phyloP scores from a whole-genome alignment of 2,888 invertebrate genomes.

The Protodeltote pygarga region DNA sequence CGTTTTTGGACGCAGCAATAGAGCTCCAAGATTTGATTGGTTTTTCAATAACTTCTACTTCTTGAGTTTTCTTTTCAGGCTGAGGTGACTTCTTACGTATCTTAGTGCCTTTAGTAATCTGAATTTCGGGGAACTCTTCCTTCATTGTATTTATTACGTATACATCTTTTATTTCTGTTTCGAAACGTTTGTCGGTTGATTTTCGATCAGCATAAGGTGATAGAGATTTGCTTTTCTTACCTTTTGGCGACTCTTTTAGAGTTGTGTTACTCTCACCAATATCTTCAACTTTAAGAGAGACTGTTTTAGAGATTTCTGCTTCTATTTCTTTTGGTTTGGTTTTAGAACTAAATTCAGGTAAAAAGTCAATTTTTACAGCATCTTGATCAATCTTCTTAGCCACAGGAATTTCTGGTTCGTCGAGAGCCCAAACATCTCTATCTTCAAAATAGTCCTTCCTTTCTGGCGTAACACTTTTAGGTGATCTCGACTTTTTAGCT shows the following conservation, averaged over 20 bases:
- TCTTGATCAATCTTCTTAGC: conserved; percentile 36
- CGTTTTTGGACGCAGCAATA: conserved; percentile 76
- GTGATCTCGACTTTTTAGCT: conserved; percentile 66
- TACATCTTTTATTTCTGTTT: conserved; percentile 72
- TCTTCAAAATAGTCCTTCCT: conserved; percentile 42
- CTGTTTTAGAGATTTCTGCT: conserved; percentile 38
- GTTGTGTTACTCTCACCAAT: conserved; percentile 46
- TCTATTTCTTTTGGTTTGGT: conserved; percentile 43
- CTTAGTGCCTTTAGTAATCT: conserved; percentile 76
- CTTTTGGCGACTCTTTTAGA: conserved; percentile 61
- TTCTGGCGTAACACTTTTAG: conserved; percentile 69
- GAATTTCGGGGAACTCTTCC: conserved; percentile 81
- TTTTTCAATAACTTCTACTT: conserved; percentile 57
- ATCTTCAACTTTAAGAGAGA: conserved; percentile 44
- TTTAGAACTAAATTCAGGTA: conserved; percentile 46
- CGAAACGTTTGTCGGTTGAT: conserved; percentile 57
- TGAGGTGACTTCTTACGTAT: conserved; percentile 73
- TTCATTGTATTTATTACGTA: conserved; percentile 80
- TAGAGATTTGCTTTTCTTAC: conserved; percentile 70
- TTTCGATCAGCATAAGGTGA: conserved; percentile 70
- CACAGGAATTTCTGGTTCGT: conserved; percentile 48
- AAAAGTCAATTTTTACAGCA: conserved; percentile 39
- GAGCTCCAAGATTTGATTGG: conserved; percentile 85
- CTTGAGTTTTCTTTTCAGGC: conserved; percentile 54
- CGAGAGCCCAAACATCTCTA: conserved; percentile 48